Evolutionary conservation across 2,888 invertebrate species (phyloP).

Genomic region (Drosophila kambysellisi): DNA sequence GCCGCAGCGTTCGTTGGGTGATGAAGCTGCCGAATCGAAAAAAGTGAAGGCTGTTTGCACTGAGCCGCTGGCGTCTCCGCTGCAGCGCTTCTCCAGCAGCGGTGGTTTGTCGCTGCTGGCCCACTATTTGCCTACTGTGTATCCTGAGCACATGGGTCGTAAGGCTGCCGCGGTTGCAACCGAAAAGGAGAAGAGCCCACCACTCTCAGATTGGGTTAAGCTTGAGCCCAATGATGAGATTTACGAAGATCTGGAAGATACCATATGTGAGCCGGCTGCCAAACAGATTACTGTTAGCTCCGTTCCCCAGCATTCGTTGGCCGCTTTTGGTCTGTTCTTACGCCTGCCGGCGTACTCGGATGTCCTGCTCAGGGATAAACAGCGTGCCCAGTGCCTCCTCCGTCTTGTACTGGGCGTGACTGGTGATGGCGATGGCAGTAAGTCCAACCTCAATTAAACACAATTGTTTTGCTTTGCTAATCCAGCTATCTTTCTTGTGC

Average conservation of each 20-base stretch:
- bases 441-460: slow-evolving; percentile 62
- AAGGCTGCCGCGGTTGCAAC: slow-evolving; percentile 86
- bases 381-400: slow-evolving; percentile 94
- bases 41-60: slow-evolving; percentile 81
- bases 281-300: slow-evolving; percentile 87
- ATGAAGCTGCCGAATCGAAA: slow-evolving; percentile 47
- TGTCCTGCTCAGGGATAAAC: slow-evolving; percentile 92
- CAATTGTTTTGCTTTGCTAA: not conserved
- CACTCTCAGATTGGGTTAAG: slow-evolving; percentile 85
- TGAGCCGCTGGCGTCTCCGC: slow-evolving; percentile 86
- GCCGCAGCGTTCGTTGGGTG: slow-evolving; percentile 41
- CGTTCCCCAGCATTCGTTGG: slow-evolving; percentile 95
- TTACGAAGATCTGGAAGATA: slow-evolving; percentile 88
- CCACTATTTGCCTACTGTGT: slow-evolving; percentile 94
- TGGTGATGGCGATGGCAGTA: slow-evolving; percentile 95
- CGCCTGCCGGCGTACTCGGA: slow-evolving; percentile 96
- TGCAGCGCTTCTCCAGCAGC: slow-evolving; percentile 94
- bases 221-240: slow-evolving; percentile 87
- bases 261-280: slow-evolving; percentile 85
- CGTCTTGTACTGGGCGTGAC: slow-evolving; percentile 95
- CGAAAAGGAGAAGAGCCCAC: slow-evolving; percentile 85
- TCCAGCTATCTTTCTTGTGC: not conserved
- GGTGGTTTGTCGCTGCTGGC: slow-evolving; percentile 96
- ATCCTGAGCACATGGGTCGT: slow-evolving; percentile 90
- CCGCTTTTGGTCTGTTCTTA: slow-evolving; percentile 95